Evolutionary conservation across 2,113 vertebrate genomes (phyloP).

Genomic region (Silurus asotus): DNA sequence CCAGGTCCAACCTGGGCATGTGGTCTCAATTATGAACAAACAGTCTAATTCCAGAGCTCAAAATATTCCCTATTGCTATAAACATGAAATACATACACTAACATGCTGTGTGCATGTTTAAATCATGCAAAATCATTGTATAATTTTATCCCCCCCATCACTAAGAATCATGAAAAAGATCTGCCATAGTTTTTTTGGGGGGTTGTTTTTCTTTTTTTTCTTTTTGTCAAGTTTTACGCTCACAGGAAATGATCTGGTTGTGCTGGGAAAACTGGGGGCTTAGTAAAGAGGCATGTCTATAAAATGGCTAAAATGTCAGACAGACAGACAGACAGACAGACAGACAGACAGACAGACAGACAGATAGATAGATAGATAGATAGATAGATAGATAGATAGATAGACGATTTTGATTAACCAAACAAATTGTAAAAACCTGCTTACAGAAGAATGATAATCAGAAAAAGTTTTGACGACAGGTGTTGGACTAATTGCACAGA

Average conservation of each 20-base stretch:
- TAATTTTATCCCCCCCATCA: background rate
- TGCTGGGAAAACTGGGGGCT: background rate
- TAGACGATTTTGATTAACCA: too few species aligned
- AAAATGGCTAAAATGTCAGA: background rate
- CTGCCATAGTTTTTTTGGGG: background rate
- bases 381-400: too few species aligned
- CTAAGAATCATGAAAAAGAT: background rate
- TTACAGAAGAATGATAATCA: background rate
- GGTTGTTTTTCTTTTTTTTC: background rate
- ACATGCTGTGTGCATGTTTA: background rate
- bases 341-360: too few species aligned
- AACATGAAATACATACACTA: background rate
- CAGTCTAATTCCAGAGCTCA: background rate
- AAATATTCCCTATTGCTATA: background rate
- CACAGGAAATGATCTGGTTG: background rate
- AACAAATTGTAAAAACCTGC: background rate
- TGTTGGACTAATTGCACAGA: constrained; percentile 43
- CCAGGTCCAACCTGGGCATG: background rate
- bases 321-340: too few species aligned
- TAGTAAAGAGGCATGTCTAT: background rate
- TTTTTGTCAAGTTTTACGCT: background rate
- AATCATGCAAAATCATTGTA: background rate
- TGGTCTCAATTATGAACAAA: constrained; percentile 18
- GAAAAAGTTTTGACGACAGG: constrained; percentile 24
- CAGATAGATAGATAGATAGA: too few species aligned